These are phyloP conservation scores for Pinctada fucata DNA, from an alignment of 2,888 invertebrate species.

Conservation along the genomic window DNA sequence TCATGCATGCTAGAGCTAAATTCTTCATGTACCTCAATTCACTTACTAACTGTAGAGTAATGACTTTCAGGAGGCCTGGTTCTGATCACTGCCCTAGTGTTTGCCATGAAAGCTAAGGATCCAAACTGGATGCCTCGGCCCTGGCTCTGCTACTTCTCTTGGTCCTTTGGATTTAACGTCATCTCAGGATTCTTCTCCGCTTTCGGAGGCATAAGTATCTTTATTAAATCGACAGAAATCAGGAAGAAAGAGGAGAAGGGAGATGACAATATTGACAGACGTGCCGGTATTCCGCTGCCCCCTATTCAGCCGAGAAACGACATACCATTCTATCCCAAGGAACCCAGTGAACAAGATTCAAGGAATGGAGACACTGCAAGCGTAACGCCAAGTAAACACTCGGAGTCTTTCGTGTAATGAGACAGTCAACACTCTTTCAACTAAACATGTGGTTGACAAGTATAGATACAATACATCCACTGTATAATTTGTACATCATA, in stretches of 20 bases:
- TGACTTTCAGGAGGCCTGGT: conserved; percentile 62
- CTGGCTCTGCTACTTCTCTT: conserved; percentile 95
- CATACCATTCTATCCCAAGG: conserved; percentile 4
- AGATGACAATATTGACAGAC: conserved; percentile 14
- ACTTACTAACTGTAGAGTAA: neutral
- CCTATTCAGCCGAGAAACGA: neutral
- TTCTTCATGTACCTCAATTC: too few species aligned
- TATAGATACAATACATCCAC: too few species aligned
- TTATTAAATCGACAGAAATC: conserved; percentile 55
- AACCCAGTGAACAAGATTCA: conserved; percentile 21
- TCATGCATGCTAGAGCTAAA: too few species aligned
- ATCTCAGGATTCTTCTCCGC: conserved; percentile 80
- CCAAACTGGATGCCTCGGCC: conserved; percentile 97
- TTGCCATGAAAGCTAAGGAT: conserved; percentile 90
- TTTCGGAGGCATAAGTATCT: conserved; percentile 70
- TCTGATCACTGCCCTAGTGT: conserved; percentile 80
- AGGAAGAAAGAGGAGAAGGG: conserved; percentile 26
- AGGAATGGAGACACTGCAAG: conserved; percentile 6
- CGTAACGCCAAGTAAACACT: conserved; percentile 18
- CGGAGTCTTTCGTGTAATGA: conserved; percentile 29
- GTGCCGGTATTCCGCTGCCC: conserved; percentile 7
- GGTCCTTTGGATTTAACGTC: conserved; percentile 93
- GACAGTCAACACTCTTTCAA: too few species aligned
- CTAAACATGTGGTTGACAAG: too few species aligned
- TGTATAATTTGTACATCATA: too few species aligned